Percentiles rank a stretch among this genome's conserved stretches.
phyloP scores from a whole-genome alignment of 1,140 invertebrate species.

The Euura saliciscinereae region DNA sequence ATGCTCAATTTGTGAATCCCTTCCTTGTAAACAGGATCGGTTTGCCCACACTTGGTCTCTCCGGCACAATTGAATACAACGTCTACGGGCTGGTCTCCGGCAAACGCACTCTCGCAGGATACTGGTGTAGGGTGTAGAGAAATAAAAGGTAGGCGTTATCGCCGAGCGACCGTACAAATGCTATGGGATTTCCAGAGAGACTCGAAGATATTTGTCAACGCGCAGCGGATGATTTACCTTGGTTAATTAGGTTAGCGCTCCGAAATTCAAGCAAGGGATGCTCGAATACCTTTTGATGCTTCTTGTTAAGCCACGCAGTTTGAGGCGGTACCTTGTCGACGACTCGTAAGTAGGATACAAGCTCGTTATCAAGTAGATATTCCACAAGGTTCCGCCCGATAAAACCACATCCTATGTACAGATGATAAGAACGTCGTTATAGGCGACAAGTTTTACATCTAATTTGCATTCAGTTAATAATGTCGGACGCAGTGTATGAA shows the following conservation, averaged over 20 bases:
- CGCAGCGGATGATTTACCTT: constrained; percentile 65
- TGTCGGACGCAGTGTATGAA: constrained; percentile 9
- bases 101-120: constrained; percentile 79
- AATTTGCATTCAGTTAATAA: background rate
- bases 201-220: background rate
- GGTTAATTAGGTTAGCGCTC: constrained; percentile 89
- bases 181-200: constrained; percentile 6
- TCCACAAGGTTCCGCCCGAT: constrained; percentile 87
- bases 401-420: constrained; percentile 84
- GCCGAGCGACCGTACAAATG: constrained; percentile 30
- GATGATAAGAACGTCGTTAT: constrained; percentile 23
- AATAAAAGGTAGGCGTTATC: background rate
- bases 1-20: constrained; percentile 84
- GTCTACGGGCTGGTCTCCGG: constrained; percentile 68
- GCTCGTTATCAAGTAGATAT: constrained; percentile 79
- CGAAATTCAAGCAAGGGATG: constrained; percentile 82
- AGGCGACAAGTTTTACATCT: background rate
- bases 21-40: constrained; percentile 87
- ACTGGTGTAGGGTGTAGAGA: constrained; percentile 50
- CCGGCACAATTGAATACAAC: constrained; percentile 89
- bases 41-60: constrained; percentile 87
- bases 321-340: constrained; percentile 93
- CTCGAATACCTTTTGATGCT: constrained; percentile 74
- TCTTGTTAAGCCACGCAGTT: constrained; percentile 84
- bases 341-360: constrained; percentile 77